phyloP scores from a whole-genome alignment of 2,888 invertebrate genomes.

The Micropterix aruncella region DNA sequence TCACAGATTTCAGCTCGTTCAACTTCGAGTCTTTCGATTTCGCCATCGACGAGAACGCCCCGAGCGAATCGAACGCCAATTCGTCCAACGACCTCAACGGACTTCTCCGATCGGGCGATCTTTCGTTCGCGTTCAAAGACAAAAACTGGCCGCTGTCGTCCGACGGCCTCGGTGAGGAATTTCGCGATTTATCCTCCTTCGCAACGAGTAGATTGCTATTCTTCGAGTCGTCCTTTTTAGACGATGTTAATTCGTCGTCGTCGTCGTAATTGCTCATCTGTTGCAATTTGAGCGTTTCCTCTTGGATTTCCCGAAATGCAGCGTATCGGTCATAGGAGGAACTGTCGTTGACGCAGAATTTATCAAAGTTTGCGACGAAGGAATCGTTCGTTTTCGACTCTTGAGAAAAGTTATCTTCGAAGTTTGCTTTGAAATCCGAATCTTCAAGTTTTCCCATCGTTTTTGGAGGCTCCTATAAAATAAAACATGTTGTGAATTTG shows the following conservation, averaged over 20 bases:
- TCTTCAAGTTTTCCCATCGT: slow-evolving; percentile 12
- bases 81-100: slow-evolving; percentile 30
- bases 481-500: slow-evolving; percentile 12
- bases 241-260: slow-evolving; percentile 5
- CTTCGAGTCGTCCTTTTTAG: not conserved
- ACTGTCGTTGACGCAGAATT: slow-evolving; percentile 39
- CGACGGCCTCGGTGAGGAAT: not conserved
- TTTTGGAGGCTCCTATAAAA: slow-evolving; percentile 5
- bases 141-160: slow-evolving; percentile 1
- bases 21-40: slow-evolving; percentile 7
- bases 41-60: slow-evolving; percentile 22
- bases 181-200: slow-evolving; percentile 12
- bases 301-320: slow-evolving; percentile 74
- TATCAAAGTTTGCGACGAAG: slow-evolving; percentile 55
- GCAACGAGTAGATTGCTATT: slow-evolving; percentile 5
- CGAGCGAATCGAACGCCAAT: slow-evolving; percentile 27
- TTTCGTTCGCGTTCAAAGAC: slow-evolving; percentile 9
- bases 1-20: slow-evolving; percentile 11
- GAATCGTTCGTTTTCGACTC: slow-evolving; percentile 27
- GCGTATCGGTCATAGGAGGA: slow-evolving; percentile 70
- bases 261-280: slow-evolving; percentile 17
- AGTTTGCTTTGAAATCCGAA: slow-evolving; percentile 35
- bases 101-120: slow-evolving; percentile 22
- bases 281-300: slow-evolving; percentile 49
- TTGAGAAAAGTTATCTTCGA: slow-evolving; percentile 47